Evolutionary conservation across 1,140 invertebrate species (phyloP), one percentile per base, ranked within the genome.

Genomic region (Matsumurasca onukii): DNA sequence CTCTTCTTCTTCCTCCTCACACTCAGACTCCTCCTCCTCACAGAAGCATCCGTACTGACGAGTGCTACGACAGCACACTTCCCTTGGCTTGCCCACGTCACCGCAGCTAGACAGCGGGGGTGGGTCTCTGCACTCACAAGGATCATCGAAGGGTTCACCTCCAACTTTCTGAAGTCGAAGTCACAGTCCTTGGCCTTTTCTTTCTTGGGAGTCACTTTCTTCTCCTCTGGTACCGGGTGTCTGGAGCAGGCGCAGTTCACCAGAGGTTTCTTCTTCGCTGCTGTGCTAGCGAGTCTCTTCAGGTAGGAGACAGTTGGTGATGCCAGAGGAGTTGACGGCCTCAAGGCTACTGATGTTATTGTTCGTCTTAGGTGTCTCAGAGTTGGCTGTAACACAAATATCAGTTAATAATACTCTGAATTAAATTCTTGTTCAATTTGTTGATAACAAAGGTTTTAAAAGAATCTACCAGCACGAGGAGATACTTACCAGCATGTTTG

Each of bases 111-210:
- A 17, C 3, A 22, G 17, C 5, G 49, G 49, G n/a, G 49, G 49
- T 3, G 49, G 49, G 24, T 51, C 49, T n/a, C 24, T 17, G 49
- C 49, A 51, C 5, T 51, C 49, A 51, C 49, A 51, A 51, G 49
- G 49, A 20, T 17, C 17, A 22, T 51, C 49, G 49, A 51, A 51
- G 49, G 49, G 49, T 51, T 51, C 49, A 51, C 49, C n/a, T 51
- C 49, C 17, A 51, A 22, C n/a, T 51, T 51, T 51, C 49, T 51
- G n/a, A 51, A 51, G 49, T 51, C 49, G 49, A 51, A 51, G 49
- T 51, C 49, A 20, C 49, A 51, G 5, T 51, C 49, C n/a, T 5
- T 5, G 17, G n/a, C 17, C 49, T 51, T 51, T 20, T 51, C 49
- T 22, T 51, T 20, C 3, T 51, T 22, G 17, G n/a, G 5, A 20